phyloP scores from a whole-genome alignment of 2,113 vertebrate genomes.

The Gavialis gangeticus region DNA sequence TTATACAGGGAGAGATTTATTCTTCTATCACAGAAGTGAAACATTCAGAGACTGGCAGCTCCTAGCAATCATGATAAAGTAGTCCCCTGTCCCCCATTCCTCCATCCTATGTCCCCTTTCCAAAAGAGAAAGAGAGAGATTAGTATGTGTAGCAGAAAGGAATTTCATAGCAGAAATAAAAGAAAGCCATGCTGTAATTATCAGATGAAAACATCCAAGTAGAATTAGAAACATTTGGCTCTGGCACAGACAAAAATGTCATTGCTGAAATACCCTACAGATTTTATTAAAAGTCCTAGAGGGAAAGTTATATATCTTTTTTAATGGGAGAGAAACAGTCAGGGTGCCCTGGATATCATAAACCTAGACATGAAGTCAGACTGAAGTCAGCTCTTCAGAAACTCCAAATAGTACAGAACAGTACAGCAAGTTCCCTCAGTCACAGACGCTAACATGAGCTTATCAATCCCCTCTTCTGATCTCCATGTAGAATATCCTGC shows the following conservation, averaged over 20 bases:
- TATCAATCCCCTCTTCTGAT: not conserved
- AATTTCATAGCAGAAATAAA: not conserved
- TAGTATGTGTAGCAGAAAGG: not conserved
- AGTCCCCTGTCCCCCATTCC: not conserved
- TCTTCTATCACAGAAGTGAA: not conserved
- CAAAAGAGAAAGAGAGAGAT: not conserved
- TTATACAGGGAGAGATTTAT: not conserved
- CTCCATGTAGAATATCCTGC: not conserved
- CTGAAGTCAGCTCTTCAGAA: not conserved
- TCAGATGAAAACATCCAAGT: not conserved
- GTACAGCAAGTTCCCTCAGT: not conserved
- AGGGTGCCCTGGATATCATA: not conserved
- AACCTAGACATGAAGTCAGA: not conserved
- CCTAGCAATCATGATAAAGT: not conserved
- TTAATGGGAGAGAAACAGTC: not conserved
- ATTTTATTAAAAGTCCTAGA: not conserved
- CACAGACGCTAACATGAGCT: not conserved
- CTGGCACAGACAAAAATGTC: not conserved
- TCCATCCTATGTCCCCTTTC: not conserved
- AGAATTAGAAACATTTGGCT: not conserved
- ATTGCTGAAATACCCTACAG: not conserved
- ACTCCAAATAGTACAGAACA: not conserved
- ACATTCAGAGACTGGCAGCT: not conserved
- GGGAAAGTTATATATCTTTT: not conserved
- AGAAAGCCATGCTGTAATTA: not conserved